These are phyloP conservation scores for Stegastes partitus DNA, from an alignment of 2,113 vertebrate genomes.

Conservation along the genomic window DNA sequence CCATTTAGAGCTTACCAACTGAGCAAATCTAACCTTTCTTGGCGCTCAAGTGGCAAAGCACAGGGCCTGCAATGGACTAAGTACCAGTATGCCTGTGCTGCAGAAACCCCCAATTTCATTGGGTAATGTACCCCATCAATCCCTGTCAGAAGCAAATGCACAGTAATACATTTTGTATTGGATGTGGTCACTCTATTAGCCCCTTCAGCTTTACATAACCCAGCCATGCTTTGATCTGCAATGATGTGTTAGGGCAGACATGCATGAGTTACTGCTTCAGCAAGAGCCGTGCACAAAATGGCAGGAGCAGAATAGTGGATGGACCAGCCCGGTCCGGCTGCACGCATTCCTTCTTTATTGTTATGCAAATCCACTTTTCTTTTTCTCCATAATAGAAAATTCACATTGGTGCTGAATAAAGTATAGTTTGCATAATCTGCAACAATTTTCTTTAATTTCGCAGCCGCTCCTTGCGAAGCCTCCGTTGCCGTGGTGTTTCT, in stretches of 20 bases:
- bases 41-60: slow-evolving; percentile 1
- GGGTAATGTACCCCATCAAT: slow-evolving; percentile 78
- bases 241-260: slow-evolving; percentile 69
- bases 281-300: slow-evolving; percentile 40
- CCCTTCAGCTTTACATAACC: slow-evolving; percentile 79
- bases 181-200: slow-evolving; percentile 82
- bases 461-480: neutral
- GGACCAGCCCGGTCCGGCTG: slow-evolving; percentile 37
- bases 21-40: neutral
- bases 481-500: neutral
- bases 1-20: neutral
- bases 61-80: slow-evolving; percentile 2
- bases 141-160: slow-evolving; percentile 75
- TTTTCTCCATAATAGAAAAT: slow-evolving; percentile 3
- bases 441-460: neutral
- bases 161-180: slow-evolving; percentile 81
- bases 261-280: slow-evolving; percentile 63
- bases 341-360: slow-evolving; percentile 29
- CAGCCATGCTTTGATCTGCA: slow-evolving; percentile 76
- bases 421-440: neutral
- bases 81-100: slow-evolving; percentile 24
- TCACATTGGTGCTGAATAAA: slow-evolving; percentile 4
- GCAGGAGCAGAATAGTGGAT: slow-evolving; percentile 32
- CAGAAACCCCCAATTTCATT: slow-evolving; percentile 59
- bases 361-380: slow-evolving; percentile 27